Conservation (phyloP, 1,140 invertebrate genomes). For the Heliconius hewitsoni region DNA sequence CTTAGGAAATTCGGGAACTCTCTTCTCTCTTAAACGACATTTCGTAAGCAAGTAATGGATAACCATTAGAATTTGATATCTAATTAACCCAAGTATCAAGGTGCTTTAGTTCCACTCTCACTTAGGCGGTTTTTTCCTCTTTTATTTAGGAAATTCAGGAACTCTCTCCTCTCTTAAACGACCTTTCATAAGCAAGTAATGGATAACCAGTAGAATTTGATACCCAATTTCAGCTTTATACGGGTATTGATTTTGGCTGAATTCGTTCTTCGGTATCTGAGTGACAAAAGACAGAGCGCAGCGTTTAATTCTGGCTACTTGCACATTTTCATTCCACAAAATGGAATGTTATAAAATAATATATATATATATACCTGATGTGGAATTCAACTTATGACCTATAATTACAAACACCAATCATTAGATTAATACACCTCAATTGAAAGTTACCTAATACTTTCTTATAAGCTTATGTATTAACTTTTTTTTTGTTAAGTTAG, state of each 20-base stretch:
- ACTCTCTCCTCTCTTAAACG: neutral
- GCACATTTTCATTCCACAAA: no score
- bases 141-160: no score
- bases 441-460: conserved; percentile 1
- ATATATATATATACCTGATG: neutral
- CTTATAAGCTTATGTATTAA: neutral
- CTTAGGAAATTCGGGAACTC: no score
- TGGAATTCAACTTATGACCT: neutral
- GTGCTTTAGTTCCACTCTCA: no score
- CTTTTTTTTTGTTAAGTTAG: neutral
- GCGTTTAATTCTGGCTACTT: no score
- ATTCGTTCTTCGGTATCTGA: neutral
- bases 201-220: neutral
- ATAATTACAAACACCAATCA: neutral
- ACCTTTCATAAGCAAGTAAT: neutral
- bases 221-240: neutral
- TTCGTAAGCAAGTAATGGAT: neutral
- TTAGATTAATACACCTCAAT: neutral
- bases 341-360: neutral
- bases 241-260: neutral
- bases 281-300: neutral
- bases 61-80: neutral
- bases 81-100: no score
- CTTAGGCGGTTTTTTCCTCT: no score
- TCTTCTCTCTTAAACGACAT: neutral